Evolutionary conservation across 2,888 invertebrate genomes (phyloP).

Genomic region (Scaptomyza reducta): DNA sequence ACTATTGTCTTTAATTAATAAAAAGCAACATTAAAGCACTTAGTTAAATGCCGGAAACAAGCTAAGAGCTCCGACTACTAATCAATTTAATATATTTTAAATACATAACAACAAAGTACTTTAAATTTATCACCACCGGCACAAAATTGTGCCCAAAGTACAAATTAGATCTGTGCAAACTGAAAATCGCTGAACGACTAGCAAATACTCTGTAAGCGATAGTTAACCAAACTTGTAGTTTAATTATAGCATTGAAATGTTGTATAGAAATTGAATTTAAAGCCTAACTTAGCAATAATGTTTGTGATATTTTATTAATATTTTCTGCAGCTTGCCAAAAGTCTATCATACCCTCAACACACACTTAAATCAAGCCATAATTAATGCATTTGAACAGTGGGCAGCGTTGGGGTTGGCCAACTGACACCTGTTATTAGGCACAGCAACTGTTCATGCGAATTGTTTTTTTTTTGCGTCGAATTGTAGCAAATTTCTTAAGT

Average conservation of each 20-base stretch:
- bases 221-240: too few relatives aligned
- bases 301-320: too few relatives aligned
- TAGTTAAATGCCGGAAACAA: conserved; percentile 52
- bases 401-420: conserved; percentile 68
- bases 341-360: conserved; percentile 10
- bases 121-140: conserved; percentile 56
- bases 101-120: conserved; percentile 58
- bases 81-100: conserved; percentile 53
- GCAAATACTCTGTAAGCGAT: conserved; percentile 12
- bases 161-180: background rate
- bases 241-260: too few relatives aligned
- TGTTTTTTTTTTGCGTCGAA: conserved; percentile 54
- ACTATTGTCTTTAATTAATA: too few relatives aligned
- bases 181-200: conserved; percentile 4
- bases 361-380: conserved; percentile 4
- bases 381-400: conserved; percentile 53
- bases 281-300: too few relatives aligned
- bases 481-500: conserved; percentile 66
- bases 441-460: conserved; percentile 52
- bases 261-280: too few relatives aligned
- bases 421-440: conserved; percentile 77
- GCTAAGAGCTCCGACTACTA: conserved; percentile 59
- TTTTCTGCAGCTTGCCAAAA: background rate
- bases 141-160: conserved; percentile 25
- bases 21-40: conserved; percentile 10